Percentiles rank a stretch among this genome's conserved stretches.
Evolutionary conservation across 2,113 vertebrate species (phyloP).

Genomic region (Pimephales promelas): DNA sequence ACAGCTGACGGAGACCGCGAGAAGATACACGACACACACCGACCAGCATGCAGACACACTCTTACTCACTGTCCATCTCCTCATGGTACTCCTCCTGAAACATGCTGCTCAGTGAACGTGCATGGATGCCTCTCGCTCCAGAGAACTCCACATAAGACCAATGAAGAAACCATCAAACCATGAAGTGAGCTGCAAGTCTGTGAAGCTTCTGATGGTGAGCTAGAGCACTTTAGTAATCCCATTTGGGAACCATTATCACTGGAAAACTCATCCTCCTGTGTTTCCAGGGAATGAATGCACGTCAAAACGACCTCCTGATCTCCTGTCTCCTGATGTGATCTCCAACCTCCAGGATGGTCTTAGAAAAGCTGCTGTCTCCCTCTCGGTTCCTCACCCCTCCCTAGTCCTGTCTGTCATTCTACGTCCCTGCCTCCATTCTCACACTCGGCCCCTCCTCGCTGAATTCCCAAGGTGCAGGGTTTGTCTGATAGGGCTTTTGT

Average conservation of each 20-base stretch:
- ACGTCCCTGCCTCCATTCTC: conserved; percentile 1
- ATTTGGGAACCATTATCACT: background rate
- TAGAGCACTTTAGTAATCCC: background rate
- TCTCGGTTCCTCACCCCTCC: background rate
- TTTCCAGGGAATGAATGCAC: background rate
- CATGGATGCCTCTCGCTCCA: background rate
- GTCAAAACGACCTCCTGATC: conserved; percentile 8
- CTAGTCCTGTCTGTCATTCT: background rate
- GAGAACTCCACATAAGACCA: background rate
- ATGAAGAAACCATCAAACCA: conserved; percentile 11
- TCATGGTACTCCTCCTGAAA: conserved; percentile 90
- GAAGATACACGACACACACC: conserved; percentile 75
- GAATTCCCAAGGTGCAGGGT: conserved; percentile 21
- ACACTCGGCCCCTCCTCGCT: conserved; percentile 8
- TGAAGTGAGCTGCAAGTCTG: background rate
- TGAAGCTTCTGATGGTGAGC: background rate
- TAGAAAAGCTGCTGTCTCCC: background rate
- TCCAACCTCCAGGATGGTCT: background rate
- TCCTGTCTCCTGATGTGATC: conserved; percentile 10
- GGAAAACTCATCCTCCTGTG: background rate
- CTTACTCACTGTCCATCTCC: conserved; percentile 95
- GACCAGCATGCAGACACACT: conserved; percentile 85
- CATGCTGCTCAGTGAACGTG: conserved; percentile 21
- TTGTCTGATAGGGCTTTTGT: conserved; percentile 39
- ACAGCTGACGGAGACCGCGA: conserved; percentile 33